phyloP scores from a whole-genome alignment of 2,113 vertebrate genomes.

The Aepyceros melampus region DNA sequence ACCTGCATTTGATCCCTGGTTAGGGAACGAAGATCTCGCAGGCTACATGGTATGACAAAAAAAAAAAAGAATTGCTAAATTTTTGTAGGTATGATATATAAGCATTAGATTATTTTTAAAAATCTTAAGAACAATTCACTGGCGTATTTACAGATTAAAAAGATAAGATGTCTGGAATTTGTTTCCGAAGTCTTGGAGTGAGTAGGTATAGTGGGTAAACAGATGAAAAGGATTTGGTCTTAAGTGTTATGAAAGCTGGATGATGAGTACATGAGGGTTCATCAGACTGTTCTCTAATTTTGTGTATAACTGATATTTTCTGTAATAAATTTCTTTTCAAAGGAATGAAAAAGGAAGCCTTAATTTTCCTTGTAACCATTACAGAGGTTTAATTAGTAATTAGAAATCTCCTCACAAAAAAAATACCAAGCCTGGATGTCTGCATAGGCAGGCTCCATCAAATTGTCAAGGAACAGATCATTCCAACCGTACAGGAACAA shows the following conservation, averaged over 20 bases:
- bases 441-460: background rate
- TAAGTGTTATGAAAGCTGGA: background rate
- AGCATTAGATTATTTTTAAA: background rate
- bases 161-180: background rate
- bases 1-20: background rate
- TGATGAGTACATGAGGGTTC: background rate
- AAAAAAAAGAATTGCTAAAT: background rate
- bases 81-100: background rate
- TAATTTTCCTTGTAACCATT: background rate
- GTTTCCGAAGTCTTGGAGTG: background rate
- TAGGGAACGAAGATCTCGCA: background rate
- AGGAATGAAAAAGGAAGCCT: background rate
- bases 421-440: background rate
- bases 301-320: background rate
- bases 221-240: background rate
- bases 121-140: background rate
- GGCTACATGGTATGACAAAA: background rate
- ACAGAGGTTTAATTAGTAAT: background rate
- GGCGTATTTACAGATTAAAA: background rate
- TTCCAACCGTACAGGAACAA: background rate
- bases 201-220: background rate
- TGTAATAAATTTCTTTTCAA: background rate
- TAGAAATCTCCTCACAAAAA: background rate
- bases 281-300: background rate
- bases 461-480: background rate